Conservation (phyloP, 2,113 vertebrate species). For the Sterna hirundo region DNA sequence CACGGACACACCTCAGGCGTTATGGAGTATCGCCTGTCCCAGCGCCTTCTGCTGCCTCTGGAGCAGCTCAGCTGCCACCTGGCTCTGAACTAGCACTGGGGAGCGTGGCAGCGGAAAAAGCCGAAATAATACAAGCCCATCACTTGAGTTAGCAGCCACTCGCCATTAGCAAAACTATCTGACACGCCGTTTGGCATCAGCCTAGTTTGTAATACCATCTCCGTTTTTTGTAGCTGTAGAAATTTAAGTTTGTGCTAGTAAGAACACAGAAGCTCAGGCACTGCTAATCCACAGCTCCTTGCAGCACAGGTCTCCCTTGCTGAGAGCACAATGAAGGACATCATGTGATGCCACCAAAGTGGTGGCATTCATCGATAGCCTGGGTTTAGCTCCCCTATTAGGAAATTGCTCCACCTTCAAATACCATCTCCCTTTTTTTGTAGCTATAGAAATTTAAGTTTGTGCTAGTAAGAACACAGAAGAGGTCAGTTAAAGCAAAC, state of each 20-base stretch:
- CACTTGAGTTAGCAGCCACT: background rate
- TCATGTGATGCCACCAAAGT: background rate
- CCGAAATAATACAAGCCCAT: background rate
- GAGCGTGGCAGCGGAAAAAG: background rate
- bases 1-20: background rate
- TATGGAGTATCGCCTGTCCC: fast-evolving
- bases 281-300: background rate
- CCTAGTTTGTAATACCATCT: background rate
- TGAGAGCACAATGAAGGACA: background rate
- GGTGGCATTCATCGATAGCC: background rate
- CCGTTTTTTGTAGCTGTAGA: background rate
- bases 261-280: background rate
- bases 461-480: background rate
- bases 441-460: background rate
- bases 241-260: background rate
- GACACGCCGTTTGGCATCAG: background rate
- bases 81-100: background rate
- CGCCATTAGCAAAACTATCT: background rate
- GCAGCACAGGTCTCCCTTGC: background rate
- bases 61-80: background rate
- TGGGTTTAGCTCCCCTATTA: background rate
- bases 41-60: background rate
- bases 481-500: background rate
- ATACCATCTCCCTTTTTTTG: background rate
- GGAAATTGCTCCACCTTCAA: background rate